Base-by-base conservation (phyloP, 2,888 invertebrate species). In the Seira sanloemensis region DNA sequence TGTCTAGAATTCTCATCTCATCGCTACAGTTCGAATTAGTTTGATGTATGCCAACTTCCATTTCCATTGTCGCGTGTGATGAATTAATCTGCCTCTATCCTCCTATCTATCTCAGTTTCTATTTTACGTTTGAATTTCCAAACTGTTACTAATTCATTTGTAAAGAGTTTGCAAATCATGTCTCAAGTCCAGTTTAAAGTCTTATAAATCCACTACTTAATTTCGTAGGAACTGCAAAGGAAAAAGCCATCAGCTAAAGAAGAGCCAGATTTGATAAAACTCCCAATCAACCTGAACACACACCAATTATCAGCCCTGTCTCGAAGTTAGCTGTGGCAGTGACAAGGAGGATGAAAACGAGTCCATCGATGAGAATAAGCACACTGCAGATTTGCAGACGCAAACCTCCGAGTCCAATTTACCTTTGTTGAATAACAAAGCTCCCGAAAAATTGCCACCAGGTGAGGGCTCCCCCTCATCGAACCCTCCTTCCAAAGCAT, bases 211-310 rank as follows among this genome's bases (percentile, higher is more conserved):
- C 68, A 19, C 26, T 50, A n/a, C 19, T 62, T n/a, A 58, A 27
- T 46, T 76, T 27, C 9, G 58, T 67, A 85, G 85, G 85, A 85
- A 69, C 23, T n/a, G 62, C 71, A 85, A 62, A 67, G 62, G 58
- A 76, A 79, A 66, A 75, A 75, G 69, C 74, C 19, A 5, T 46
- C 80, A 46, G 16, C 2, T 50, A 80, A 85, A 77, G 85, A 85
- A 25, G 85, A 85, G 46, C 80, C 85, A 27, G 80, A 85, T 74
- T 77, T 85, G 73, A 85, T 80, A 23, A 85, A 85, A 25, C 54
- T 85, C 19, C 75, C 85, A 7, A 25, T 54, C 12, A 78, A 23
- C 37, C 21, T 24, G 71, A 71, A 58, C 12, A 0, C 21, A 2
- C 26, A 78, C 0, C 69, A 69, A 16, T 26, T 21, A 24, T 50